phyloP scores from a whole-genome alignment of 2,113 vertebrate species.

The Nothoprocta pentlandii region DNA sequence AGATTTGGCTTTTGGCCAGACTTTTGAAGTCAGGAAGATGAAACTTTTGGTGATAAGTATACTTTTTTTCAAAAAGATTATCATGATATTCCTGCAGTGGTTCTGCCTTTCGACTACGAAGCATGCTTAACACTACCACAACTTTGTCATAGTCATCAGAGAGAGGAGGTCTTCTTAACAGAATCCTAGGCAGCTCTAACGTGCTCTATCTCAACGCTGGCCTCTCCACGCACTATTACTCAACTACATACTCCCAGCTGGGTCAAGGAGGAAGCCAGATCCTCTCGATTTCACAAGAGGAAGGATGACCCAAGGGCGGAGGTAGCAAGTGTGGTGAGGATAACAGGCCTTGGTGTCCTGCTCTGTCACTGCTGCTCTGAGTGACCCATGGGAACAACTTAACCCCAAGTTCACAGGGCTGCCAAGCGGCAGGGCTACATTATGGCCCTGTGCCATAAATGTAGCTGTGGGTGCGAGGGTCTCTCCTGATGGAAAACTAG shows the following conservation, averaged over 20 bases:
- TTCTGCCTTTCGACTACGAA: neutral
- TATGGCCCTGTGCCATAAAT: fast-evolving
- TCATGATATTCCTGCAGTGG: neutral
- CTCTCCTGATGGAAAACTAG: neutral
- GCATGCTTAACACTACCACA: neutral
- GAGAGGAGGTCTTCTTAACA: neutral
- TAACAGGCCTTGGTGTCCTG: no score
- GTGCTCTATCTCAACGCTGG: neutral
- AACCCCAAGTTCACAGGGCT: neutral
- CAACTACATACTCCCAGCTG: neutral
- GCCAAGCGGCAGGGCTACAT: neutral
- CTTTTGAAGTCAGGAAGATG: neutral
- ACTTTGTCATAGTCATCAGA: neutral
- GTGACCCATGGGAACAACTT: no score
- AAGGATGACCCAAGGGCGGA: neutral
- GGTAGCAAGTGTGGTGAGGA: neutral
- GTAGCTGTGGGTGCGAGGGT: neutral
- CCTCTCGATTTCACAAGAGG: neutral
- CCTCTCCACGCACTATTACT: neutral
- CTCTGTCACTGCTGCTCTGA: neutral
- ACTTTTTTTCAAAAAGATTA: neutral
- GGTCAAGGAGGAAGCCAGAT: neutral
- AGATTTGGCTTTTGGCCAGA: neutral
- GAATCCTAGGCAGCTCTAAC: neutral
- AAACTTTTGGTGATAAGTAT: neutral